A percentile compares a stretch with the other conserved stretches of the same genome.
phyloP scores from a whole-genome alignment of 2,888 invertebrate species.

The Diogma glabrata region DNA sequence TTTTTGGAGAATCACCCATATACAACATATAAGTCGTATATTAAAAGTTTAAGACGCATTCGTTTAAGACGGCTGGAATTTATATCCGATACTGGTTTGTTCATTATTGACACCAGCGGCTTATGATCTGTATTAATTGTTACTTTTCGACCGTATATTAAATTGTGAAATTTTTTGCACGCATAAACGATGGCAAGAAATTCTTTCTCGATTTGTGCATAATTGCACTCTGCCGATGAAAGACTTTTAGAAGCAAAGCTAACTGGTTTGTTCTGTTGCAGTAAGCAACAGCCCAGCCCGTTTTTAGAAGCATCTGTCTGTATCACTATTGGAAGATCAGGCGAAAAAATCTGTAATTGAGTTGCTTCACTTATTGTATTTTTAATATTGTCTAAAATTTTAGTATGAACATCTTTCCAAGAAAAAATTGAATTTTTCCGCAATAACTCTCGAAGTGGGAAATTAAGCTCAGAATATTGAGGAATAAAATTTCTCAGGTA shows the following conservation, averaged over 20 bases:
- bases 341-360: too few relatives aligned
- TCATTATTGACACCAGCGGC: neutral
- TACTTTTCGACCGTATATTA: neutral
- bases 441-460: neutral
- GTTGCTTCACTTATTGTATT: too few relatives aligned
- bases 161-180: neutral
- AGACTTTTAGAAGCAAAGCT: neutral
- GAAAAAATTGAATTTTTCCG: too few relatives aligned
- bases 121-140: neutral
- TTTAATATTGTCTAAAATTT: too few relatives aligned
- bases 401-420: too few relatives aligned
- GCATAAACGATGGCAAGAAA: too few relatives aligned
- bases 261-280: neutral
- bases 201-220: neutral
- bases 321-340: too few relatives aligned
- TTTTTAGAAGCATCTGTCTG: too few relatives aligned
- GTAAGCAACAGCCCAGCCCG: too few relatives aligned
- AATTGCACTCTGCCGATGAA: neutral
- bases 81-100: neutral
- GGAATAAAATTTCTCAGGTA: neutral
- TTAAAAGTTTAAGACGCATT: neutral
- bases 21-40: too few relatives aligned
- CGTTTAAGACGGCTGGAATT: neutral
- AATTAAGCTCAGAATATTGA: neutral
- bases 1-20: too few relatives aligned